A percentile compares a stretch with the other conserved stretches of the same genome.
Conservation (phyloP, 2,113 vertebrate species). For the Progne subis region DNA sequence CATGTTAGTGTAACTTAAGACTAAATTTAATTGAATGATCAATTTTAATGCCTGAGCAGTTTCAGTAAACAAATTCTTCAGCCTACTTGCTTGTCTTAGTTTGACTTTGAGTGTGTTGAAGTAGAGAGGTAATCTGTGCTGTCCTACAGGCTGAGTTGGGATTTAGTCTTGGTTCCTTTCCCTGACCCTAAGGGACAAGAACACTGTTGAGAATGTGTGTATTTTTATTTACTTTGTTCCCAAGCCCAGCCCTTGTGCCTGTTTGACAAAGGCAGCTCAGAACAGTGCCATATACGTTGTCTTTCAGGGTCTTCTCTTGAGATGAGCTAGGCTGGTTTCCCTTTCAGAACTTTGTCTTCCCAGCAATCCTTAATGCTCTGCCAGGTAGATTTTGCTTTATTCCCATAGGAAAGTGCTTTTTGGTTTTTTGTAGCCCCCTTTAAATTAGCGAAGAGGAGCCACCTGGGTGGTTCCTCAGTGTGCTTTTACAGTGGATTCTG, state of each 20-base stretch:
- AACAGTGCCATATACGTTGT: accelerated
- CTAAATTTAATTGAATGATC: constrained; percentile 54
- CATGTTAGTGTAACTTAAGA: constrained; percentile 41
- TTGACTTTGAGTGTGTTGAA: background rate
- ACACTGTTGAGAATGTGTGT: background rate
- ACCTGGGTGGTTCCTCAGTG: background rate
- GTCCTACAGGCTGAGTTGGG: background rate
- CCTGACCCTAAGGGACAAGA: background rate
- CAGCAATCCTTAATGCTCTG: background rate
- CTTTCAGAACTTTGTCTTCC: background rate
- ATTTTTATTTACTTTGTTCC: background rate
- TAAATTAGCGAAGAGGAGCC: background rate
- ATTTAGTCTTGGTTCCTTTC: background rate
- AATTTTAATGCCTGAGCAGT: constrained; percentile 44
- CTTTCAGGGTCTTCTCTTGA: background rate
- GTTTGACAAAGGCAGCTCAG: background rate
- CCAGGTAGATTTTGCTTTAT: background rate
- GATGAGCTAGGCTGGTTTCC: background rate
- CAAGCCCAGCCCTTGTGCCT: background rate
- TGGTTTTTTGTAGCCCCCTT: background rate
- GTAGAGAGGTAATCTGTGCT: background rate
- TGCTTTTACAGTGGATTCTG: background rate
- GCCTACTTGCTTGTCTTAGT: background rate
- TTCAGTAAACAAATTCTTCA: constrained; percentile 51
- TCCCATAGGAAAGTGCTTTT: background rate